phyloP scores from a whole-genome alignment of 2,113 vertebrate genomes.

The Sprattus sprattus region DNA sequence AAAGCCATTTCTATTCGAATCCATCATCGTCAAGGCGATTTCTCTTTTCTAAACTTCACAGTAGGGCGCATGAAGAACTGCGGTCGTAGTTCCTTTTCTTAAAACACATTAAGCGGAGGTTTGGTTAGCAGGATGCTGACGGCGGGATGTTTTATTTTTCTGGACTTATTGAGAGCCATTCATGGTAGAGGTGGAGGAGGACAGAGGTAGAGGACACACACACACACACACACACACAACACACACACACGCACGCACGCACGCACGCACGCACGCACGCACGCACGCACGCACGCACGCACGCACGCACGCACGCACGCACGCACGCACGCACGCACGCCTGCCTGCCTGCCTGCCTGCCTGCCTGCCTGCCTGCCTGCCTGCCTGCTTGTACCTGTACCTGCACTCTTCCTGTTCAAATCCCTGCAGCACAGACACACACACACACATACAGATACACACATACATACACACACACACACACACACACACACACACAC shows the following conservation, averaged over 20 bases:
- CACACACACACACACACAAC: not conserved
- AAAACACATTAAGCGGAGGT: not conserved
- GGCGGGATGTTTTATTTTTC: not conserved
- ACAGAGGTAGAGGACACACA: not conserved
- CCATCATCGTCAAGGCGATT: not conserved
- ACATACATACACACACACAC: not conserved
- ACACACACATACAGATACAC: not conserved
- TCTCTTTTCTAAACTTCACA: not conserved
- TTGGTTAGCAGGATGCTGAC: not conserved
- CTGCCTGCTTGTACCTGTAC: too few relatives aligned
- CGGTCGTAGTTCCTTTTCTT: not conserved
- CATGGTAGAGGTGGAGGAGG: not conserved
- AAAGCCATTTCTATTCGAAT: not conserved
- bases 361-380: too few relatives aligned
- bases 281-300: not conserved
- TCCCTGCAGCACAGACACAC: not conserved
- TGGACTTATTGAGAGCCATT: not conserved
- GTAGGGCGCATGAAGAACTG: too few relatives aligned
- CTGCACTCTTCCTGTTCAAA: too few relatives aligned
- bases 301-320: not conserved
- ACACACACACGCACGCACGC: too few relatives aligned
- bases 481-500: not conserved
- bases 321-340: not conserved
- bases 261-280: not conserved
- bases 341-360: too few relatives aligned